phyloP scores from a whole-genome alignment of 1,140 invertebrate genomes.

The Penaeus indicus region DNA sequence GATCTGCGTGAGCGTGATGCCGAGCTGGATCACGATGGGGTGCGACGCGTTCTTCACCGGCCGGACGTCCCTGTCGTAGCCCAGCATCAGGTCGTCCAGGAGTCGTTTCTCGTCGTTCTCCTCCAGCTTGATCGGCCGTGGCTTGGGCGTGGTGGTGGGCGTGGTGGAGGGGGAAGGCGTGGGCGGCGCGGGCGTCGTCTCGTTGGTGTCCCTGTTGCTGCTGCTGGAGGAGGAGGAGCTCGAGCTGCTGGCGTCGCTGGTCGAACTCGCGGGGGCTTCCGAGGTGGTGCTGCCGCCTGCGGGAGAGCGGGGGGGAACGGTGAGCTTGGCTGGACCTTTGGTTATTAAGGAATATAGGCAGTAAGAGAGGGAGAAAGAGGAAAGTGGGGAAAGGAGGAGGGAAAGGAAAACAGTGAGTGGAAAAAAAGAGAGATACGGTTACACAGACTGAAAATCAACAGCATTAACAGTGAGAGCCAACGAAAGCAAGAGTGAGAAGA shows the following conservation, averaged over 20 bases:
- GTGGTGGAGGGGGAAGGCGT: neutral
- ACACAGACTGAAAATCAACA: too few species aligned
- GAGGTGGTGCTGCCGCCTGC: conserved; percentile 12
- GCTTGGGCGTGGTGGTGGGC: neutral
- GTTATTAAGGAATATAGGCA: neutral
- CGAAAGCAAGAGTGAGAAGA: too few species aligned
- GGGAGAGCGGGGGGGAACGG: neutral
- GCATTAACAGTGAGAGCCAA: too few species aligned
- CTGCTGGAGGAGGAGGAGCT: neutral
- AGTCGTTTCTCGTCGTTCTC: conserved; percentile 75
- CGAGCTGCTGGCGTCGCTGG: neutral
- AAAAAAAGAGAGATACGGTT: too few species aligned
- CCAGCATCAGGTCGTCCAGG: conserved; percentile 73
- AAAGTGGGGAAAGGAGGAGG: too few species aligned
- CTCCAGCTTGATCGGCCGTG: conserved; percentile 46
- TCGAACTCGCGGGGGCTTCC: neutral
- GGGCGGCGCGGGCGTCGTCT: neutral
- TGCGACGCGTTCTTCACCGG: conserved; percentile 75
- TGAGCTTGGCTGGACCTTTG: neutral
- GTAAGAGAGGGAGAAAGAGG: neutral
- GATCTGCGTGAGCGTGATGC: conserved; percentile 77
- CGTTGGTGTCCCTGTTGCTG: neutral
- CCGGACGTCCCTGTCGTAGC: conserved; percentile 75
- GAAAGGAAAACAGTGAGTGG: too few species aligned
- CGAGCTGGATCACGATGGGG: conserved; percentile 74